These are phyloP conservation scores for Procambarus virginalis DNA, from an alignment of 1,140 invertebrate genomes.

Conservation along the genomic window DNA sequence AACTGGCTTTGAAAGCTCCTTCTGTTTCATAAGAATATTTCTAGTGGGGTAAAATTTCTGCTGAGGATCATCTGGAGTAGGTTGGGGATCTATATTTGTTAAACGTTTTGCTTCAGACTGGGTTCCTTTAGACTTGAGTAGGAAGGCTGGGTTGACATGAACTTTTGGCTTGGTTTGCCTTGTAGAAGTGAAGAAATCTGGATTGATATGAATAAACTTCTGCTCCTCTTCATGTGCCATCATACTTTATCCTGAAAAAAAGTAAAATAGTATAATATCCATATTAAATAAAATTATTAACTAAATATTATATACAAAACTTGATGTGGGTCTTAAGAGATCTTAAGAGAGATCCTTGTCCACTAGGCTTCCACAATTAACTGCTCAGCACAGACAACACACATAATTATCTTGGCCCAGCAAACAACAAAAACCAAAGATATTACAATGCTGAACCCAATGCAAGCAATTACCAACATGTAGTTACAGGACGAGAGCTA, in stretches of 20 bases:
- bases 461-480: too few relatives aligned
- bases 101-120: background rate
- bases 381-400: too few relatives aligned
- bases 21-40: background rate
- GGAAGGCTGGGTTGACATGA: conserved; percentile 27
- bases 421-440: too few relatives aligned
- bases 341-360: too few relatives aligned
- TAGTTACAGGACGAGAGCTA: too few relatives aligned
- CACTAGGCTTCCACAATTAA: too few relatives aligned
- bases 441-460: too few relatives aligned
- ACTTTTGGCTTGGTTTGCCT: background rate
- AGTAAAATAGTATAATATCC: background rate
- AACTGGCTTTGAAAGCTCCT: background rate
- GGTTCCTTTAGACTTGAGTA: conserved; percentile 1
- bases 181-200: conserved; percentile 26
- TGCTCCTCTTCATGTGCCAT: conserved; percentile 14
- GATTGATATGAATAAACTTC: conserved; percentile 18
- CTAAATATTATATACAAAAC: too few relatives aligned
- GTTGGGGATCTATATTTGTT: background rate
- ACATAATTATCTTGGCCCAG: too few relatives aligned
- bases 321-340: too few relatives aligned
- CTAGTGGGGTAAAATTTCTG: background rate
- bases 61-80: background rate
- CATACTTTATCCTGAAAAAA: background rate
- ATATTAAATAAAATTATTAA: background rate